A percentile compares a stretch with the other conserved stretches of the same genome.
These are phyloP conservation scores for Andinoacara biseriatus DNA, from an alignment of 2,113 vertebrate genomes.

Conservation along the genomic window DNA sequence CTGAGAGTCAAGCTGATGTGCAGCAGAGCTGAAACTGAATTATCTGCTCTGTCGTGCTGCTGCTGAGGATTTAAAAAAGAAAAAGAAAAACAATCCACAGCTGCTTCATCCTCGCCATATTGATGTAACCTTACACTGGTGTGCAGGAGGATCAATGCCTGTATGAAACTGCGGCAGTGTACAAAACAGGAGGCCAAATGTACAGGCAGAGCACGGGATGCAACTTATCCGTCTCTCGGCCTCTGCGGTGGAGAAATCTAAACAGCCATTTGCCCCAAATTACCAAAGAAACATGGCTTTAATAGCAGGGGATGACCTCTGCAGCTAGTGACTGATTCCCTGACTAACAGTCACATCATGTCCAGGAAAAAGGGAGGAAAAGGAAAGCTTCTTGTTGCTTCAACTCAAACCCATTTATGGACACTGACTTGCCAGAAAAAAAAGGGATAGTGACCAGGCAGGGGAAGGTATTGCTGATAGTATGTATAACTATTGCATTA, in stretches of 20 bases:
- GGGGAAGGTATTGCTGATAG: not conserved
- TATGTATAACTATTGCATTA: not conserved
- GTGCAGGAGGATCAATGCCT: slow-evolving; percentile 59
- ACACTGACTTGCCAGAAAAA: slow-evolving; percentile 4
- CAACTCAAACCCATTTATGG: not conserved
- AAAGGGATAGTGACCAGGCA: not conserved
- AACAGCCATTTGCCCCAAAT: not conserved
- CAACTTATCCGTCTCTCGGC: not conserved
- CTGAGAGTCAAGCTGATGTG: slow-evolving; percentile 26
- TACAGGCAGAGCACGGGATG: slow-evolving; percentile 17
- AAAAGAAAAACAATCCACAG: slow-evolving; percentile 1
- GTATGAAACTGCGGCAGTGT: slow-evolving; percentile 61
- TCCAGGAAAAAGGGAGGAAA: not conserved
- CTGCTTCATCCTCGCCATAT: slow-evolving; percentile 48
- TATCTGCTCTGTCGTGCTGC: slow-evolving; percentile 33
- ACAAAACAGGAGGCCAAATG: slow-evolving; percentile 35
- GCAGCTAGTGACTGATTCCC: not conserved
- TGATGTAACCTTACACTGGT: slow-evolving; percentile 62
- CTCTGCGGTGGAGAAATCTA: not conserved
- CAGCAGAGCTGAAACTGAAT: slow-evolving; percentile 44
- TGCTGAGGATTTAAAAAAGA: slow-evolving; percentile 17
- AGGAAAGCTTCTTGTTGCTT: not conserved
- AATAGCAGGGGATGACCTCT: not conserved
- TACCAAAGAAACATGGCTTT: not conserved
- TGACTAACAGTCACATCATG: not conserved